These are phyloP conservation scores for Pteropus alecto DNA, from an alignment of 2,113 vertebrate genomes.

Conservation along the genomic window DNA sequence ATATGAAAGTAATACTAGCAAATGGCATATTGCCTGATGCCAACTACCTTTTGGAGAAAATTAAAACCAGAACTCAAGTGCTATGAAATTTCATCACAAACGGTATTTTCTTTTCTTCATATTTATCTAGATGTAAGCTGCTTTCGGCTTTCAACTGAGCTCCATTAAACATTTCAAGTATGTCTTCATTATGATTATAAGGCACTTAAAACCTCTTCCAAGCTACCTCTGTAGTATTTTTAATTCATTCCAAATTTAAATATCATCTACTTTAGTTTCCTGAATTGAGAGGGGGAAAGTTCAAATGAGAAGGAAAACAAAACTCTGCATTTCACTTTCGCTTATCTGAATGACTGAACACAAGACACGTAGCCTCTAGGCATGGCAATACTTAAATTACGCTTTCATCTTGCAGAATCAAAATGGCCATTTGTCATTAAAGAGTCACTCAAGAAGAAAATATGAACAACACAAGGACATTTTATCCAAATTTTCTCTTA, in stretches of 20 bases:
- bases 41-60: neutral
- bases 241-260: neutral
- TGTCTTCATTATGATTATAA: slow-evolving; percentile 1
- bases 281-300: neutral
- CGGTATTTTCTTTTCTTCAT: neutral
- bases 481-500: slow-evolving; percentile 4
- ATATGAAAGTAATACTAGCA: neutral
- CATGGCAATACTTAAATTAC: neutral
- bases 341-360: neutral
- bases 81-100: slow-evolving; percentile 32
- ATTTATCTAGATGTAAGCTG: neutral
- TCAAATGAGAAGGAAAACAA: slow-evolving; percentile 25
- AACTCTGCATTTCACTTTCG: neutral
- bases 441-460: neutral
- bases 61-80: slow-evolving; percentile 1
- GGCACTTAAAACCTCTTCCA: neutral
- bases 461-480: neutral
- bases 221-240: rapidly evolving
- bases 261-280: neutral
- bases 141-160: neutral
- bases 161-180: slow-evolving; percentile 4
- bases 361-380: neutral
- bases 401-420: neutral
- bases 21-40: neutral
- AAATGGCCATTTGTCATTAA: slow-evolving; percentile 46